Evolutionary conservation across 2,113 vertebrate species (phyloP).

Genomic region (Ellobius talpinus): DNA sequence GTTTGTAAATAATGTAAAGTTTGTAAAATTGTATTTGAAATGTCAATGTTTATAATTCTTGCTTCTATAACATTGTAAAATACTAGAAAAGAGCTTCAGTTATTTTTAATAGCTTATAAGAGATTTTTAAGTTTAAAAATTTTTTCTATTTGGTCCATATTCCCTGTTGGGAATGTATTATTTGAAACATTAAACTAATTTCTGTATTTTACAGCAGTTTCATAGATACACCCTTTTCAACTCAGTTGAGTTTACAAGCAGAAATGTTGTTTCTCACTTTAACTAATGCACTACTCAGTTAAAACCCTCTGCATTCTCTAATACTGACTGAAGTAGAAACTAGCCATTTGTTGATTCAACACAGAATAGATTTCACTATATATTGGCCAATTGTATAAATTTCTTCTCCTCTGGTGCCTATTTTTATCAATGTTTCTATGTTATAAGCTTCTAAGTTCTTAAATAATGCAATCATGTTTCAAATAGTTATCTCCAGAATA

Average conservation of each 20-base stretch:
- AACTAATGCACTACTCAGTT: background rate
- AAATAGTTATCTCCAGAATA: slow-evolving; percentile 80
- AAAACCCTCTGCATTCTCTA: background rate
- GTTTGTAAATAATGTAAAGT: slow-evolving; percentile 85
- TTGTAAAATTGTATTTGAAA: slow-evolving; percentile 86
- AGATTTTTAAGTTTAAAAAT: background rate
- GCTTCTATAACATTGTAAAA: slow-evolving; percentile 72
- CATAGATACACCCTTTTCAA: slow-evolving; percentile 38
- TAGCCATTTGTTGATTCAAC: slow-evolving; percentile 71
- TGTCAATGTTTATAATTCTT: slow-evolving; percentile 81
- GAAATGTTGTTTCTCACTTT: background rate
- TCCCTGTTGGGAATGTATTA: slow-evolving; percentile 51
- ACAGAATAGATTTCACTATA: slow-evolving; percentile 72
- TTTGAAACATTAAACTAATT: slow-evolving; percentile 57
- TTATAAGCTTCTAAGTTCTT: slow-evolving; percentile 85
- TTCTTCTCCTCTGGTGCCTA: slow-evolving; percentile 85
- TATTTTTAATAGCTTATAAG: slow-evolving; percentile 72
- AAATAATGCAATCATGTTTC: slow-evolving; percentile 79
- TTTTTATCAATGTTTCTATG: slow-evolving; percentile 84
- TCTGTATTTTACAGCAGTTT: slow-evolving; percentile 54
- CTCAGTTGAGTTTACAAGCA: background rate
- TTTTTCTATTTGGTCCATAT: slow-evolving; percentile 21
- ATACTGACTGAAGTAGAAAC: slow-evolving; percentile 31
- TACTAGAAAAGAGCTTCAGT: slow-evolving; percentile 56
- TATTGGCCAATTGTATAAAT: slow-evolving; percentile 78